Percentiles rank a stretch among this genome's conserved stretches.
phyloP scores from a whole-genome alignment of 2,797 vertebrate genomes.

The Gallinago stenura region DNA sequence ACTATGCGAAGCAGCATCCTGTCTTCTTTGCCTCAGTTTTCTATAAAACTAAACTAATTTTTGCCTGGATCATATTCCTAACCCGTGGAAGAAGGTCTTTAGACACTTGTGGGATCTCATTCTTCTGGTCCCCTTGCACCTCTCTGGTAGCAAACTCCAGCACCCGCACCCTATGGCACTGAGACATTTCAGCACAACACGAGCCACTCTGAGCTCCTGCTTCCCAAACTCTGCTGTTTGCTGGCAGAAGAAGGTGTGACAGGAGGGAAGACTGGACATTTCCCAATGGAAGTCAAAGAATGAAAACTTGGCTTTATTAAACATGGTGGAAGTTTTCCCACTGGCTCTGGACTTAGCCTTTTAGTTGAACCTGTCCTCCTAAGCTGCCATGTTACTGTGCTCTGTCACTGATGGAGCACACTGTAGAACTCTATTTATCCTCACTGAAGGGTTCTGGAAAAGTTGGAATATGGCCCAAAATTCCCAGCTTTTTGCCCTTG shows the following conservation, averaged over 20 bases:
- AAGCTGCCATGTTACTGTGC: neutral
- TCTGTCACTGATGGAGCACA: neutral
- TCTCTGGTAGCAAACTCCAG: neutral
- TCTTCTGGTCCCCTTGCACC: neutral
- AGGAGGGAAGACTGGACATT: neutral
- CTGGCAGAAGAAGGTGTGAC: neutral
- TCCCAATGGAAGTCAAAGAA: neutral
- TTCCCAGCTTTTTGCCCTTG: neutral
- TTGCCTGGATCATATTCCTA: neutral
- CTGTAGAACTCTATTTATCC: neutral
- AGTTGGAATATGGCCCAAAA: neutral
- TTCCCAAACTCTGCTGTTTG: neutral
- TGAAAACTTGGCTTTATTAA: neutral
- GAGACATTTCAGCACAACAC: neutral
- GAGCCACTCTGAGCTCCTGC: accelerated
- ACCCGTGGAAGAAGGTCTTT: neutral
- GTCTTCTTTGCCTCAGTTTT: neutral
- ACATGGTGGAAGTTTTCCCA: neutral
- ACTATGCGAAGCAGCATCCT: neutral
- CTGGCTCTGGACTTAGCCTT: neutral
- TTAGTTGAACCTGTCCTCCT: neutral
- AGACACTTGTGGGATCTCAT: neutral
- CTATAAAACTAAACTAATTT: neutral
- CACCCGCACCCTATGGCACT: accelerated
- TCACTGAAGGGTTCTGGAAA: neutral